Evolutionary conservation across 2,888 invertebrate species (phyloP), one percentile per base, ranked within the genome.

Genomic region (Orthosia cruda): DNA sequence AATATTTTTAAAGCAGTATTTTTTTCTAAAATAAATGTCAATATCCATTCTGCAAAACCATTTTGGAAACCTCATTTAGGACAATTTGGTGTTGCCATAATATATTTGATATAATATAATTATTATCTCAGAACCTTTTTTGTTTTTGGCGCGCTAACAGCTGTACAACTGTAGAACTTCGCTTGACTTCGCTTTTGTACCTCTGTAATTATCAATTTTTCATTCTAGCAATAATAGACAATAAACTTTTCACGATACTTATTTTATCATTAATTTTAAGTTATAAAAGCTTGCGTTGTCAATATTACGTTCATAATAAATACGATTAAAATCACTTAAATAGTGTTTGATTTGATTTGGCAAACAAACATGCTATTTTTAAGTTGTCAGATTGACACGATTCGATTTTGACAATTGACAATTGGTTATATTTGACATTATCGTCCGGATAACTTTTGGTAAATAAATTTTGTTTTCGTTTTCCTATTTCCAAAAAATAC

Each of bases 341-440:
- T 55, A 55, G 55, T 20, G 20, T 13, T 54, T 54, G 54, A 54
- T n/a, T 52, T 13, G 20, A 40, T 40, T 32, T 40, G 40, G 9
- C 0, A 16, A 52, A 32, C 15, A 52, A n/a, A 4, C 1, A 52
- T 12, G 3, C 11, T 12, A 54, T 40, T 54, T 54, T 65, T 47
- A 55, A 45, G 18, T 47, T 71, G 16, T 18, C n/a, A 66, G 15
- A n/a, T 18, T 3, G 47, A 13, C 23, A 66, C 23, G 20, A 13
- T 18, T 18, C n/a, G n/a, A n/a, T n/a, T n/a, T n/a, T n/a, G n/a
- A n/a, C n/a, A n/a, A n/a, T 55, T 65, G 64, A 66, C 65, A 54
- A 13, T 23, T 55, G 20, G 15, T 47, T 26, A 57, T 57, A 20
- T 23, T 71, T 71, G 71, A 71, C 47, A 15, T 32, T 70, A 40